Evolutionary conservation across 2,888 invertebrate genomes (phyloP), one percentile per base, ranked within the genome.

Genomic region (Ametastegia equiseti): DNA sequence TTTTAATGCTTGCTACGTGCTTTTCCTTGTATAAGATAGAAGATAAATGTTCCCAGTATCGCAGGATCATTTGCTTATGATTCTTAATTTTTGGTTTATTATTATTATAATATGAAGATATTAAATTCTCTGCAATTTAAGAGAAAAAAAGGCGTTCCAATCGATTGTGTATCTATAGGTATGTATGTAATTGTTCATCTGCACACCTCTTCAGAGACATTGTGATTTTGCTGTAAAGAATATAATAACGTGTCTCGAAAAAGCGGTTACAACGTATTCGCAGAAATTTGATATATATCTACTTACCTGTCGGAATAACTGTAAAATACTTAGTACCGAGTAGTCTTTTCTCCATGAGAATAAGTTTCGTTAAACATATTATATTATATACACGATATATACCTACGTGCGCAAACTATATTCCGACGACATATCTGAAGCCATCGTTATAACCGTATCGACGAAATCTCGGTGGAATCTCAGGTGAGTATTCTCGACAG

Each of bases 381-480:
- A n/a, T n/a, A n/a, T n/a, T n/a, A n/a, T n/a, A n/a, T n/a, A n/a
- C n/a, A n/a, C n/a, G n/a, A n/a, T n/a, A n/a, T n/a, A n/a, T n/a
- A n/a, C n/a, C n/a, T n/a, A n/a, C n/a, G n/a, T n/a, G n/a, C n/a
- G n/a, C n/a, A n/a, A n/a, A n/a, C n/a, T n/a, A 19, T 23, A 7
- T 57, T 11, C 57, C 11, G 57, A 60, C 60, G 27, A 60, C 60
- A 60, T 23, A 60, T 60, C 60, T 60, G 4, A 19, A 39, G 19
- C 39, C 39, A 39, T 67, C 36, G 19, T 39, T 67, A n/a, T 67
- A 67, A 67, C 65, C 65, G 65, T 67, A 54, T 54, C 54, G 50
- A 19, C 54, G 54, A 54, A 75, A 75, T 75, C 75, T 75, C 30
- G n/a, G 33, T 54, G n/a, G 19, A 54, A 54, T n/a, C 50, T 75